A percentile compares a stretch with the other conserved stretches of the same genome.
Conservation (phyloP, 1,140 invertebrate species). For the Paralvinella palmiformis region DNA sequence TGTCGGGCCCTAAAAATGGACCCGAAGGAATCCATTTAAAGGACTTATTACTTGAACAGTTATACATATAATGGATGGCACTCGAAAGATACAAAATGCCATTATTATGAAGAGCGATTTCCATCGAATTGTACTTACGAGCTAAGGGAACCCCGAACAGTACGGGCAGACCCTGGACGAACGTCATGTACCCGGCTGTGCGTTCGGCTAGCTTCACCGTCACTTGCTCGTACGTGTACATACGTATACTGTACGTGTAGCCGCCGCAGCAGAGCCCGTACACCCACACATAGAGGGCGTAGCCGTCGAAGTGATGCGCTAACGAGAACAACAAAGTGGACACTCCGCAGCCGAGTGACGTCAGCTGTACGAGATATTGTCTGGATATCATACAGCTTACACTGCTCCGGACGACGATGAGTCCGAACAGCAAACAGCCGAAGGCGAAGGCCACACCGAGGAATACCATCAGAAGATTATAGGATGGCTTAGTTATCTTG, state of each 20-base stretch:
- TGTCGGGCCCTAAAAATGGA: too few relatives aligned
- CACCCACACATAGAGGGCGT: not conserved
- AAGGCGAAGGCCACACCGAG: not conserved
- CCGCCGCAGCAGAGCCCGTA: not conserved
- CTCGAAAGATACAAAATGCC: too few relatives aligned
- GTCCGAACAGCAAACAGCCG: not conserved
- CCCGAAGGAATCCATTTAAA: too few relatives aligned
- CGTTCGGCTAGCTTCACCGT: not conserved
- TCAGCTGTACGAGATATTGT: conserved; percentile 1
- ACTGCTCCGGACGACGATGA: not conserved
- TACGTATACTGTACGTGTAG: not conserved
- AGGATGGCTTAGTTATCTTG: not conserved
- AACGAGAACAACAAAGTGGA: not conserved
- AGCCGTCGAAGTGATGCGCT: not conserved
- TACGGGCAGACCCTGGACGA: not conserved
- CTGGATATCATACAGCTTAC: not conserved
- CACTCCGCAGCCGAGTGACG: conserved; percentile 1
- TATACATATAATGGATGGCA: too few relatives aligned
- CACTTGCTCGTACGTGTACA: not conserved
- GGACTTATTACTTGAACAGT: too few relatives aligned
- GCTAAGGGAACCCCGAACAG: not conserved
- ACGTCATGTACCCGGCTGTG: not conserved
- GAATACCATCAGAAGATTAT: not conserved
- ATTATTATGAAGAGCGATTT: not conserved
- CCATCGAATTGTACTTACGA: not conserved